phyloP scores from a whole-genome alignment of 2,113 vertebrate genomes.

The Regulus satrapa region DNA sequence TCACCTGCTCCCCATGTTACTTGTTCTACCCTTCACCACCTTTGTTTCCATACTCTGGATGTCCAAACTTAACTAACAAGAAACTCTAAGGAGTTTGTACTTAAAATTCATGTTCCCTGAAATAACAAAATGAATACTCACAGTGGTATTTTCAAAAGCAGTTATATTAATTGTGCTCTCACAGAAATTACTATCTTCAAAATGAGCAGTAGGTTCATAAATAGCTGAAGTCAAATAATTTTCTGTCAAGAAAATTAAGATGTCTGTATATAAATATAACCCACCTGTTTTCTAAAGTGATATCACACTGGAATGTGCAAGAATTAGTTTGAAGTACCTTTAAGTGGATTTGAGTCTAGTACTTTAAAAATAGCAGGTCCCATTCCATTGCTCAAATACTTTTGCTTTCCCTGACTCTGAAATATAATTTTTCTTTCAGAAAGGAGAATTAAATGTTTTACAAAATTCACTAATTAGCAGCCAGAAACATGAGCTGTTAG shows the following conservation, averaged over 20 bases:
- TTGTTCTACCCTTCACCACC: neutral
- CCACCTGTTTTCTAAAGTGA: neutral
- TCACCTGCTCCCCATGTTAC: rapidly evolving
- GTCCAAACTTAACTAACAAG: neutral
- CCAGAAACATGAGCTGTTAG: neutral
- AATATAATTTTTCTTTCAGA: neutral
- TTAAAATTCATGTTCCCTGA: neutral
- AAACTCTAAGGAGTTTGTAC: neutral
- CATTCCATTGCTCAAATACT: neutral
- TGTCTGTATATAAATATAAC: neutral
- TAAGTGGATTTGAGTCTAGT: neutral
- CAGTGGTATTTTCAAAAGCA: neutral
- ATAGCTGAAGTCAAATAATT: neutral
- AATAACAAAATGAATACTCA: neutral
- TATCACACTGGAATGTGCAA: neutral
- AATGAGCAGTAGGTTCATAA: neutral
- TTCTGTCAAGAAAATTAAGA: neutral
- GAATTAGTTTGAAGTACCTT: neutral
- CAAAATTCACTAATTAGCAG: neutral
- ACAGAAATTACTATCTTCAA: neutral
- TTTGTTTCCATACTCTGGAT: neutral
- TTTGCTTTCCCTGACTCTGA: neutral
- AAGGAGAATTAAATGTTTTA: neutral
- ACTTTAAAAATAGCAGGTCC: neutral
- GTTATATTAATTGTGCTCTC: neutral